Evolutionary conservation across 2,113 vertebrate genomes (phyloP).

Genomic region (Bothrops jararaca): DNA sequence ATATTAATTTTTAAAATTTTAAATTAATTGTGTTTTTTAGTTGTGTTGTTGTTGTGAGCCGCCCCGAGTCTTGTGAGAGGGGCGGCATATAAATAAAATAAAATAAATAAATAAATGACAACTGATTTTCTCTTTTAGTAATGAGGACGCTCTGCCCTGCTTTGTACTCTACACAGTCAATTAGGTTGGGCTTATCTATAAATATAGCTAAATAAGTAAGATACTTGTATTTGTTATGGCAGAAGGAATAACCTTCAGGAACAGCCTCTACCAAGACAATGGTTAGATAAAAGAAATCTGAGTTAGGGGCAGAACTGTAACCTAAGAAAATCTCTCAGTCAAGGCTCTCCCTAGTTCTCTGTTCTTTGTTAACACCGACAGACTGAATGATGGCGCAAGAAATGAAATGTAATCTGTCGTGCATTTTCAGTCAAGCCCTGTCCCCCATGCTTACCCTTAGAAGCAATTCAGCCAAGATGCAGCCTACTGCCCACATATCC

Average conservation of each 20-base stretch:
- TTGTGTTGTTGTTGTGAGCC: too few species aligned
- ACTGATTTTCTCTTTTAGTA: background rate
- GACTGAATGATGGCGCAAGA: background rate
- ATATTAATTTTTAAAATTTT: too few species aligned
- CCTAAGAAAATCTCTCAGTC: background rate
- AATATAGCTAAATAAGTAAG: background rate
- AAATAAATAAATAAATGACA: too few species aligned
- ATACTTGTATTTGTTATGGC: background rate
- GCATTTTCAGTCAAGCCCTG: background rate
- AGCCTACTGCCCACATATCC: constrained; percentile 99
- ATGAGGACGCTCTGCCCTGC: background rate
- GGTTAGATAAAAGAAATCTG: background rate
- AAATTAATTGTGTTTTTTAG: too few species aligned
- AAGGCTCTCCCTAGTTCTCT: background rate
- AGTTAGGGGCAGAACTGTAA: background rate
- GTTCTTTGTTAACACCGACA: background rate
- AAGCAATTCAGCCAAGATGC: constrained; percentile 94
- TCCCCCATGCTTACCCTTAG: constrained; percentile 80
- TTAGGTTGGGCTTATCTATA: background rate
- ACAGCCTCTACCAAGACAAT: background rate
- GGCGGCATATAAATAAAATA: too few species aligned
- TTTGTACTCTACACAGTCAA: background rate
- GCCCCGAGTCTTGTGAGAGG: too few species aligned
- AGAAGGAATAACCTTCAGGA: background rate
- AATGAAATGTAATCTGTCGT: background rate